phyloP scores from a whole-genome alignment of 2,113 vertebrate genomes.

The Vulpes vulpes region DNA sequence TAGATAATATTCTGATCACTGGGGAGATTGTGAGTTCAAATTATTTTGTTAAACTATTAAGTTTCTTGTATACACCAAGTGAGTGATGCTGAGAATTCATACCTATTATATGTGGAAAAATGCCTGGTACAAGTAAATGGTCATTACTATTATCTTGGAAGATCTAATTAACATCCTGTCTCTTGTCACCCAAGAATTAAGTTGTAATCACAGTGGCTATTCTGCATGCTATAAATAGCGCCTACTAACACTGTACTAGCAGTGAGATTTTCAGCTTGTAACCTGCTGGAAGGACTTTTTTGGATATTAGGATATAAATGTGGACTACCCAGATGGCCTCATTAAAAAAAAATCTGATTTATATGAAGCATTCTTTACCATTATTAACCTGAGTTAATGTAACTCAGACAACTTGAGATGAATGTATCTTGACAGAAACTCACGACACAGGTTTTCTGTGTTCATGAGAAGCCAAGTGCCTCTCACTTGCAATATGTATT shows the following conservation, averaged over 20 bases:
- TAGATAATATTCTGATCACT: neutral
- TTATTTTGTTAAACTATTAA: slow-evolving; percentile 24
- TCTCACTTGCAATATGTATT: slow-evolving; percentile 74
- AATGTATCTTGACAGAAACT: neutral
- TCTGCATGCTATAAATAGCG: slow-evolving; percentile 59
- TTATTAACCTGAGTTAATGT: neutral
- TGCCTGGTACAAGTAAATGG: neutral
- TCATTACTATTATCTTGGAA: slow-evolving; percentile 55
- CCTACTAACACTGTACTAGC: neutral
- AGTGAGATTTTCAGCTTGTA: slow-evolving; percentile 43
- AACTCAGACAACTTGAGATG: neutral
- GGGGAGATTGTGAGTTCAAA: neutral
- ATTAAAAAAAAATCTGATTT: neutral
- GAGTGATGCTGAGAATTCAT: neutral
- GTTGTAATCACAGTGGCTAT: slow-evolving; percentile 29
- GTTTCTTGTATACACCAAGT: neutral
- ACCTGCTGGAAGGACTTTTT: neutral
- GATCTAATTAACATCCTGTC: slow-evolving; percentile 67
- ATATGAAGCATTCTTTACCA: neutral
- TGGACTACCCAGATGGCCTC: neutral
- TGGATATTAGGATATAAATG: neutral
- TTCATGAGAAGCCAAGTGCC: neutral
- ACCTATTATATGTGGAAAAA: neutral
- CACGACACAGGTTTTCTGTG: neutral
- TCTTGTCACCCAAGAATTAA: slow-evolving; percentile 68